Conservation (phyloP, 2,113 vertebrate species). For the Cinclus mexicanus region DNA sequence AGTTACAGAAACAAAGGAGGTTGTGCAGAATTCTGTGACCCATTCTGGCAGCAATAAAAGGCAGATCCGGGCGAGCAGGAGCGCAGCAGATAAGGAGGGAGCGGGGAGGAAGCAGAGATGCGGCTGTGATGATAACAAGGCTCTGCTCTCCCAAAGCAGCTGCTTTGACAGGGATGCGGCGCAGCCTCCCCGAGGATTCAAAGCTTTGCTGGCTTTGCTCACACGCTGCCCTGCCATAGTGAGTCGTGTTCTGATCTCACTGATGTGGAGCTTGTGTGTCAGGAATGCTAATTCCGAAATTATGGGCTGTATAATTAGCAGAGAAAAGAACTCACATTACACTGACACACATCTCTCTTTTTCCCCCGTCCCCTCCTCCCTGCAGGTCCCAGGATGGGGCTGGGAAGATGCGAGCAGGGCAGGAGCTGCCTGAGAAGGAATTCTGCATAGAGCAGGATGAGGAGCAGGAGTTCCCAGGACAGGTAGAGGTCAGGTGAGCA, state of each 20-base stretch:
- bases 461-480: too few species aligned
- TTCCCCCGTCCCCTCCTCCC: too few species aligned
- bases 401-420: not conserved
- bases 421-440: not conserved
- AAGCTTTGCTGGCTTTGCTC: not conserved
- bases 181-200: not conserved
- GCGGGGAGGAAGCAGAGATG: not conserved
- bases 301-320: not conserved
- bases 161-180: not conserved
- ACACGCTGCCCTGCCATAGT: too few species aligned
- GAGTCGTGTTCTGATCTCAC: too few species aligned
- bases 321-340: not conserved
- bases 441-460: too few species aligned
- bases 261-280: not conserved
- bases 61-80: not conserved
- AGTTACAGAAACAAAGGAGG: accelerated
- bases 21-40: not conserved
- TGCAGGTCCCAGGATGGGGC: not conserved
- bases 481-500: too few species aligned
- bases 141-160: not conserved
- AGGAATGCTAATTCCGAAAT: not conserved
- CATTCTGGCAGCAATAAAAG: not conserved
- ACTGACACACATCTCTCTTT: not conserved
- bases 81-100: not conserved
- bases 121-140: not conserved